Conservation (phyloP, 1,140 invertebrate species). For the Aricia agestis region DNA sequence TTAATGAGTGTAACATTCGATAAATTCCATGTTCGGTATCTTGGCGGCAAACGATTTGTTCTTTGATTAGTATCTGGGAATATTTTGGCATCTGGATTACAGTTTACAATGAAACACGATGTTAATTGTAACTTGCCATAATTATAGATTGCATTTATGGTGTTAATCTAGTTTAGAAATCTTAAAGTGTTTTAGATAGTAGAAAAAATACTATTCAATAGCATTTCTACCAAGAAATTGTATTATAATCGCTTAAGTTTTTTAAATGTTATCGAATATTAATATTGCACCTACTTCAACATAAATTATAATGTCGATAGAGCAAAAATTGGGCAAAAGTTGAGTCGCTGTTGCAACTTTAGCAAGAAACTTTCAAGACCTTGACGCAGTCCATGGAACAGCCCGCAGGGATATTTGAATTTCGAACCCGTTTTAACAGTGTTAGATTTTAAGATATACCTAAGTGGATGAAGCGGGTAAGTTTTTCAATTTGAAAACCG, state of each 20-base stretch:
- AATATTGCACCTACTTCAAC: too few relatives aligned
- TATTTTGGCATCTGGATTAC: constrained; percentile 10
- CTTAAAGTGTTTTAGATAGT: neutral
- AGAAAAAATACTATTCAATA: neutral
- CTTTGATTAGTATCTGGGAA: constrained; percentile 22
- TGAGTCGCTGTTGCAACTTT: neutral
- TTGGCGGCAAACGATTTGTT: constrained; percentile 43
- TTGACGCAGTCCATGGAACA: neutral
- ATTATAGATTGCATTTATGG: neutral
- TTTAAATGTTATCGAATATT: too few relatives aligned
- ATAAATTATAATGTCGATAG: neutral
- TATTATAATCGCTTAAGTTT: too few relatives aligned
- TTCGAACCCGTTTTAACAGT: neutral
- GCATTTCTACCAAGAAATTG: too few relatives aligned
- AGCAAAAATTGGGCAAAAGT: neutral
- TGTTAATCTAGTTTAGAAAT: neutral
- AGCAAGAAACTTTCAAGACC: neutral
- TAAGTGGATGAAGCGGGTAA: too few relatives aligned
- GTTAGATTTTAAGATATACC: too few relatives aligned
- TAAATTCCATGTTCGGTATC: constrained; percentile 37
- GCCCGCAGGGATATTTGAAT: neutral
- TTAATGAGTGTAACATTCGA: constrained; percentile 11
- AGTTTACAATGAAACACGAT: constrained; percentile 8
- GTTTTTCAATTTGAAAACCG: too few relatives aligned
- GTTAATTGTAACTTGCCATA: neutral